A percentile compares a stretch with the other conserved stretches of the same genome.
phyloP scores from a whole-genome alignment of 2,888 invertebrate genomes.

The Rhagium mordax region DNA sequence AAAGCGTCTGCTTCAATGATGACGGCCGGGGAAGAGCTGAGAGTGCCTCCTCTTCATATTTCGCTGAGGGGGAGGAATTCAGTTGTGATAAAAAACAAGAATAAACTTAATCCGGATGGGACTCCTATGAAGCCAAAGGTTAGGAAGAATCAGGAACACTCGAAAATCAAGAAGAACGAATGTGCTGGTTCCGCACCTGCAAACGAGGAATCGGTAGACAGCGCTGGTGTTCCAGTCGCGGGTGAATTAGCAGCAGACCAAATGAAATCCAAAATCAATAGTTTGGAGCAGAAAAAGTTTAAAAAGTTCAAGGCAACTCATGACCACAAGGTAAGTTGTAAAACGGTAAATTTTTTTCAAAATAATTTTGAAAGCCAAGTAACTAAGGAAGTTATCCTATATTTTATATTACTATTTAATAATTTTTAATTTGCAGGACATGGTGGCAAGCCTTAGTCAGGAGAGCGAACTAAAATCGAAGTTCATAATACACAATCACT shows the following conservation, averaged over 20 bases:
- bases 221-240: slow-evolving; percentile 21
- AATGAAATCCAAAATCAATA: slow-evolving; percentile 48
- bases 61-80: slow-evolving; percentile 88
- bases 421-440: slow-evolving; percentile 49
- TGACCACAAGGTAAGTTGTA: slow-evolving; percentile 59
- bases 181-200: not conserved
- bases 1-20: slow-evolving; percentile 61
- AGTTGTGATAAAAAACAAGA: slow-evolving; percentile 85
- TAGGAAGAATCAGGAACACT: slow-evolving; percentile 58
- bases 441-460: slow-evolving; percentile 52
- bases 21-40: slow-evolving; percentile 76
- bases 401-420: no score
- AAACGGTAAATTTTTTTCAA: no score
- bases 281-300: slow-evolving; percentile 58
- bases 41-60: slow-evolving; percentile 92
- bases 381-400: no score
- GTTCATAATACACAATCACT: slow-evolving; percentile 62
- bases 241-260: slow-evolving; percentile 34
- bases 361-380: no score
- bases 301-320: slow-evolving; percentile 64
- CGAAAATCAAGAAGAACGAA: slow-evolving; percentile 50
- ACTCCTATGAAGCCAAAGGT: slow-evolving; percentile 60
- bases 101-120: slow-evolving; percentile 66
- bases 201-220: slow-evolving; percentile 34
- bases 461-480: slow-evolving; percentile 57